Conservation (phyloP, 2,888 invertebrate genomes). For the Campoplex capitator region DNA sequence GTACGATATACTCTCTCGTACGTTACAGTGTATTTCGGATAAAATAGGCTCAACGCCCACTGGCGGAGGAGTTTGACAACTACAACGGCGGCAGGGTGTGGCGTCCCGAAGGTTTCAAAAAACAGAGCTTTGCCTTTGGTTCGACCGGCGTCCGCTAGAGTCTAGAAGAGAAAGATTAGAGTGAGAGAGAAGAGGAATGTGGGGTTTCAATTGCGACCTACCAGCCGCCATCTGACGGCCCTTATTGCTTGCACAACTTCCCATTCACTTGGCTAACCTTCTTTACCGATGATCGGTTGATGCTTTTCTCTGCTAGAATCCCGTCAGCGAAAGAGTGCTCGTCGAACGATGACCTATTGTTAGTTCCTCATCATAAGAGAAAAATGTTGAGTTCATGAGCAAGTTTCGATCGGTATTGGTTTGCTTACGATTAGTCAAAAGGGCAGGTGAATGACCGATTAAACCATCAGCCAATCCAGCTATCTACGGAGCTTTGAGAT, state of each 20-base stretch:
- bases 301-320: background rate
- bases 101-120: constrained; percentile 77
- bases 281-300: constrained; percentile 57
- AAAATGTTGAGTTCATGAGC: background rate
- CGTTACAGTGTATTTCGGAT: constrained; percentile 46
- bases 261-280: constrained; percentile 16
- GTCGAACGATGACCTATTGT: background rate
- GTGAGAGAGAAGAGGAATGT: background rate
- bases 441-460: constrained; percentile 15
- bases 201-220: background rate
- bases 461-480: background rate
- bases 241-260: background rate
- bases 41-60: constrained; percentile 40
- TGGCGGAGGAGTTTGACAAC: constrained; percentile 57
- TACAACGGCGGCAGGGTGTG: constrained; percentile 77
- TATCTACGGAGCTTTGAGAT: constrained; percentile 13
- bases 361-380: background rate
- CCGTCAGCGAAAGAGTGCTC: background rate
- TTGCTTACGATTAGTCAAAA: background rate
- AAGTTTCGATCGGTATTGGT: constrained; percentile 1
- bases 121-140: constrained; percentile 67
- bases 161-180: constrained; percentile 8
- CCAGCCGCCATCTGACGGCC: constrained; percentile 72
- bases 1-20: constrained; percentile 4
- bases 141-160: constrained; percentile 76